Percentiles rank a stretch among this genome's conserved stretches.
These are phyloP conservation scores for Lepidochrysops patricia DNA, from an alignment of 2,888 invertebrate genomes.

Conservation along the genomic window DNA sequence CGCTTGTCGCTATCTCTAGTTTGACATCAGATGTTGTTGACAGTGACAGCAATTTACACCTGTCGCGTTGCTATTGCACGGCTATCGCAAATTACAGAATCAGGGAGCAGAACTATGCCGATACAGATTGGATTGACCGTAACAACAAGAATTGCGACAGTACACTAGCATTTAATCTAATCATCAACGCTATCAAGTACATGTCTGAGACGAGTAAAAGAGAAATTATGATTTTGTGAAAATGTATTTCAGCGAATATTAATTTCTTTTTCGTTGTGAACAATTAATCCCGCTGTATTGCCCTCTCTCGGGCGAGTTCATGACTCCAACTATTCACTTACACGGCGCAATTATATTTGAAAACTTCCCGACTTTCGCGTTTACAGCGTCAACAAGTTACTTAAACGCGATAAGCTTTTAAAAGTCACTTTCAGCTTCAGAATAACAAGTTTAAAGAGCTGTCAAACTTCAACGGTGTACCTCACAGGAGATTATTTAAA, in stretches of 20 bases:
- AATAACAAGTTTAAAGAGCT: constrained; percentile 1
- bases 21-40: too few species aligned
- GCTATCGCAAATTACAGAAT: too few species aligned
- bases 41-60: too few species aligned
- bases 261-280: neutral
- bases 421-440: constrained; percentile 5
- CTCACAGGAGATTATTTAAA: neutral
- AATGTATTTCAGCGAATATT: neutral
- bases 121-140: too few species aligned
- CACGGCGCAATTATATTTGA: neutral
- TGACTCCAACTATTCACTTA: neutral
- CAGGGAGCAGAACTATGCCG: too few species aligned
- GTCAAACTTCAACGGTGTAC: constrained; percentile 6
- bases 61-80: too few species aligned
- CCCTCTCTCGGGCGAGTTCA: neutral
- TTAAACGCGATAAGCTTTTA: constrained; percentile 4
- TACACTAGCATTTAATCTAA: too few species aligned
- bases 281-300: neutral
- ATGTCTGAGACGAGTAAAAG: too few species aligned
- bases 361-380: neutral
- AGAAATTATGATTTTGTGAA: too few species aligned
- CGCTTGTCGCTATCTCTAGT: too few species aligned
- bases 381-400: neutral
- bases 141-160: too few species aligned
- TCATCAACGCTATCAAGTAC: too few species aligned